Evolutionary conservation across 2,888 invertebrate genomes (phyloP), one percentile per base, ranked within the genome.

Genomic region (Cheilosia scutellata): DNA sequence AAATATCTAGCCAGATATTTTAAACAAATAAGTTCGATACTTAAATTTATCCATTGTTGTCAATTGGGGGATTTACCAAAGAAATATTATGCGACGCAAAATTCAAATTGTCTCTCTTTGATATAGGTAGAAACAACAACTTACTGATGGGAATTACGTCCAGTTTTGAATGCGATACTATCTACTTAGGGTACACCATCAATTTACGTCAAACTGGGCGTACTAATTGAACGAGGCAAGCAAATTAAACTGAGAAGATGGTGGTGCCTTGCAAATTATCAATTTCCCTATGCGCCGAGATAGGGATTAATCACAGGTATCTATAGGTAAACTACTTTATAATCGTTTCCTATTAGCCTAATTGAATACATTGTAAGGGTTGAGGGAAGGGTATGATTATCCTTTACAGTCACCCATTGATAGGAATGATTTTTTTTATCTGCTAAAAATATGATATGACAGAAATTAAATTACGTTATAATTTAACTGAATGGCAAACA

Each of bases 151-250:
- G 44, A 47, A 47, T 6, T 20, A 47, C 44, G 16, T 47, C 7
- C 16, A 47, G 16, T 20, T 20, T 58, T 37, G 37, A 20, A 27
- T 62, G 25, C 37, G 27, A 60, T 60, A 29, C 44, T 2, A 47
- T 47, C 44, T 16, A 7, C 44, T 16, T 3, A 47, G 7, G 44
- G 37, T 37, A 11, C 37, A 47, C 44, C 16, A 47, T 7, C 44
- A 47, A 47, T 47, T 47, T 47, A 47, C 44, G 44, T 47, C 44
- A 16, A 47, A 16, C 44, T 47, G 44, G 6, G 44, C 5, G 20
- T 7, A 16, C 44, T 20, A 47, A 47, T 47, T 47, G n/a, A 5
- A n/a, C 6, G 9, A 9, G 33, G 33, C 9, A 33, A 33, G 33
- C 9, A 37, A 37, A 47, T 47, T 47, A 16, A n/a, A 47, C 44